Evolutionary conservation across 35 echinoderm and acorn worm genomes (phyloP), one percentile per base, ranked within the genome.

Genomic region (Apostichopus californicus): DNA sequence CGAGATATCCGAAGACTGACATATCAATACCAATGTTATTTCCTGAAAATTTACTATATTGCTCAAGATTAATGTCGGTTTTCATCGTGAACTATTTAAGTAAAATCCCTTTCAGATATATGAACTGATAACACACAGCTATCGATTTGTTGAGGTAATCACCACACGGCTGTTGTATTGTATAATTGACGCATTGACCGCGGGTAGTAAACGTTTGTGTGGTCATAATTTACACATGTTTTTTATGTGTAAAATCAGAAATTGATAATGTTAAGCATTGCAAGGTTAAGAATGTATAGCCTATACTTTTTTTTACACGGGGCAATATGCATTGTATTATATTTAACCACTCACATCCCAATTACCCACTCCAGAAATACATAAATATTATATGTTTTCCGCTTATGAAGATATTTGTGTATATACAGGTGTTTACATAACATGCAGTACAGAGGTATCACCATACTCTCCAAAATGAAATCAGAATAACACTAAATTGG

Each of bases 1-100:
- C 18, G 20, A 17, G 56, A 87, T 87, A 87, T 87, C 86, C 86
- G 86, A 87, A 64, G n/a, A 57, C 54, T 23, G 86, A 87, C 86
- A 64, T 68, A 87, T 87, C 86, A 63, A 87, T 64, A 87, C 86
- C 55, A 87, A 65, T 87, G 86, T 87, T 87, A 87, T 87, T 87
- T 87, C 86, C 86, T 87, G 86, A 68, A 59, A 87, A 11, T 87
- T 71, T 66, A 18, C 18, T 87, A 13, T 24, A 87, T 87, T 87
- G 26, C 86, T 57, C 20, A 34, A 57, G 54, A 87, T 71, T 59
- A 55, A 65, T 63, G 28, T 18, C 64, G 85, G 64, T 87, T 87
- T 58, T 87, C 55, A 8, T 71, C 8, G 64, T 17, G 64, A 68
- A 13, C 64, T 68, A 68, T 68, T 68, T 68, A 17, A 17, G 78